Base-by-base conservation (phyloP, 2,797 vertebrate species). In the Clarias platycephalus region DNA sequence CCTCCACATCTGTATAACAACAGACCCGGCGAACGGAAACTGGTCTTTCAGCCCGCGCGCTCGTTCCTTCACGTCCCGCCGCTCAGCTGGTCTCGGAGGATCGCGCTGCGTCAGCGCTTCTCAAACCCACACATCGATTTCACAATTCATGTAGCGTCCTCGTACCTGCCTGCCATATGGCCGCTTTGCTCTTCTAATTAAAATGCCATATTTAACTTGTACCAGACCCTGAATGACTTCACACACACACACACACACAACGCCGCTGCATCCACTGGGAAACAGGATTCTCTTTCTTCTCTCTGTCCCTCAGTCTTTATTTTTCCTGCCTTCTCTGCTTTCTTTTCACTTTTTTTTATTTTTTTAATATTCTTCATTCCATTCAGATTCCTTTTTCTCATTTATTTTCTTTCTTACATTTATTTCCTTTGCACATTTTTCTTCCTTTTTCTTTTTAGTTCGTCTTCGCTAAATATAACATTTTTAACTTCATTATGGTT, bases 171-270 rank as follows among this genome's bases (percentile, higher is more conserved):
- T 24, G 60, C 71, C 66, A 83, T 86, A 83, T 83, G 83, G 80
- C 72, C 83, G 64, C 82, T 81, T 67, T 72, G 77, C 24, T 79
- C n/a, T 71, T 76, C 68, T 71, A 63, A 67, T 58, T 63, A 84
- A 64, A 76, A 77, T 62, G 67, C 77, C 62, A n/a, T 28, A 74
- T 84, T 84, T 80, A 84, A 84, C 66, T 63, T 84, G 81, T 75
- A 80, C 12, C 76, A 31, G 55, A 49, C n/a, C 20, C 5, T 72
- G 37, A 71, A 2, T 18, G 15, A 1, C 49, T 78, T 6, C 15
- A 78, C 40, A 44, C 72, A 75, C 72, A 75, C 72, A 75, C 72
- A 76, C 74, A 76, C 74, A 76, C 74, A 58, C 53, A 57, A 22
- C 20, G 6, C 57, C 26, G 57, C 12, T 58, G 4, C 20, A 58